Percentiles rank a stretch among this genome's conserved stretches.
phyloP scores from a whole-genome alignment of 2,888 invertebrate genomes.

The Steinernema scapterisci region DNA sequence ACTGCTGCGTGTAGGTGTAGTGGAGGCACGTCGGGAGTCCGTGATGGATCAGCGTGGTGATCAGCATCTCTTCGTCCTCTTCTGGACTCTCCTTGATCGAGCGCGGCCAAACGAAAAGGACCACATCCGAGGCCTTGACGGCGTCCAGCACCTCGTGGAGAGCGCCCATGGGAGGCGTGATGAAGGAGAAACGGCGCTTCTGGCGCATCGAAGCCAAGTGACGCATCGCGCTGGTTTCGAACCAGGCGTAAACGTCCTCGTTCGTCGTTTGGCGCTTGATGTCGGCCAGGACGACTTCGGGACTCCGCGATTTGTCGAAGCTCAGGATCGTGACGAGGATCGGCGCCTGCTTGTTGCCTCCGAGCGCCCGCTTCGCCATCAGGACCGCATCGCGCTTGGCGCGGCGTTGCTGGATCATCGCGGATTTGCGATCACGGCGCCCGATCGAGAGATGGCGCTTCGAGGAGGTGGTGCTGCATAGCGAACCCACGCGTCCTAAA shows the following conservation, averaged over 20 bases:
- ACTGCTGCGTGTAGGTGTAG: neutral
- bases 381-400: slow-evolving; percentile 36
- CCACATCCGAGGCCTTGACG: slow-evolving; percentile 78
- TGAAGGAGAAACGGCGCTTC: neutral
- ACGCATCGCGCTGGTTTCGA: neutral
- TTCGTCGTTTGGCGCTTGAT: slow-evolving; percentile 45
- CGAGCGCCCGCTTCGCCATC: slow-evolving; percentile 40
- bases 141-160: slow-evolving; percentile 57
- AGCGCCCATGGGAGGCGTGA: slow-evolving; percentile 33
- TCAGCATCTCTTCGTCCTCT: slow-evolving; percentile 79
- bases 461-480: neutral
- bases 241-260: slow-evolving; percentile 33
- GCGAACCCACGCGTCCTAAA: neutral
- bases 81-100: slow-evolving; percentile 74
- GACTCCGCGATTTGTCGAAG: slow-evolving; percentile 50
- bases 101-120: slow-evolving; percentile 76
- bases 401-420: slow-evolving; percentile 34
- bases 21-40: slow-evolving; percentile 68
- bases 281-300: slow-evolving; percentile 43
- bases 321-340: slow-evolving; percentile 31
- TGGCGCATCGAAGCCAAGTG: slow-evolving; percentile 1
- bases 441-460: neutral
- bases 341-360: slow-evolving; percentile 40
- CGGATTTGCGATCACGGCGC: slow-evolving; percentile 38
- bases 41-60: slow-evolving; percentile 82